Conservation (phyloP, 2,113 vertebrate genomes). For the Anarhynchus alexandrinus region DNA sequence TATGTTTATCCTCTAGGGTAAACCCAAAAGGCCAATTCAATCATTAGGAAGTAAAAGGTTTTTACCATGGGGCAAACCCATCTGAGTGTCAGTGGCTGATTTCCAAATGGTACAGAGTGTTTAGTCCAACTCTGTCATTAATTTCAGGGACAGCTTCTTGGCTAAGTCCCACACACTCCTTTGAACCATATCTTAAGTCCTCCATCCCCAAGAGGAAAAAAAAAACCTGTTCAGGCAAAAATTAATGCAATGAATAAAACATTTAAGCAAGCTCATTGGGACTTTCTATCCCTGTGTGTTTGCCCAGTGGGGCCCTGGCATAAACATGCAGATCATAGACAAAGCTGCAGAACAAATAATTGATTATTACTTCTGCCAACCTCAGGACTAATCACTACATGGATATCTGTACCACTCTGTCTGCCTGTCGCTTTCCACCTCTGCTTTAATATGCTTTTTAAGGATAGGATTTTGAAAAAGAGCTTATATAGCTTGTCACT, state of each 20-base stretch:
- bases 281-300: not conserved
- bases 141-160: conserved; percentile 1
- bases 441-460: not conserved
- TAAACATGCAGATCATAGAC: not conserved
- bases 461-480: not conserved
- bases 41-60: not conserved
- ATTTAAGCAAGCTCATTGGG: not conserved
- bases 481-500: conserved; percentile 1
- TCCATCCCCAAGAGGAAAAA: not conserved
- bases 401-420: not conserved
- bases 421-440: not conserved
- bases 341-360: conserved; percentile 15
- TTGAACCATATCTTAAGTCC: conserved; percentile 16
- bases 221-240: conserved; percentile 7
- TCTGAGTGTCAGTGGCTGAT: not conserved
- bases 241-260: conserved; percentile 45
- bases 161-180: not conserved
- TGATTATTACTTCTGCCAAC: not conserved
- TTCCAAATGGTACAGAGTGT: not conserved
- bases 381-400: not conserved
- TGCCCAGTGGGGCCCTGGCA: not conserved
- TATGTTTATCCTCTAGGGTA: not conserved
- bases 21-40: not conserved
- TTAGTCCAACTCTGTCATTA: not conserved
- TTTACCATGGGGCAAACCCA: not conserved